Conservation (phyloP, 2,888 invertebrate genomes). For the Drosophila greeni region DNA sequence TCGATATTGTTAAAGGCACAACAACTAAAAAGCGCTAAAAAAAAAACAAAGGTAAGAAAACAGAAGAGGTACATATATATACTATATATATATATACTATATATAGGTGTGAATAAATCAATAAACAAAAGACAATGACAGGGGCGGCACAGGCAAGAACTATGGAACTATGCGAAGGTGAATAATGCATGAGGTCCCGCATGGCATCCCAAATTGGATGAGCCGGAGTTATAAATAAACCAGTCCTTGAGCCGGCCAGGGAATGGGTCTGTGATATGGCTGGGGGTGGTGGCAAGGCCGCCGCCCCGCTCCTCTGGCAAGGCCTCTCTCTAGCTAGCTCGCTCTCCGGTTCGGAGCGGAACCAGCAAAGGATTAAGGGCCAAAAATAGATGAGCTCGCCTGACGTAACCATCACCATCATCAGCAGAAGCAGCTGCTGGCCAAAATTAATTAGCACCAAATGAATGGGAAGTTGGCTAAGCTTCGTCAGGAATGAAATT, state of each 20-base stretch:
- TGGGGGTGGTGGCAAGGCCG: conserved; percentile 13
- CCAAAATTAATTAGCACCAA: conserved; percentile 48
- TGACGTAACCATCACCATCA: conserved; percentile 48
- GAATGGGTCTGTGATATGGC: neutral
- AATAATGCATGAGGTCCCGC: conserved; percentile 31
- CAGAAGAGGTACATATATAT: conserved; percentile 11
- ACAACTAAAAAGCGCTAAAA: conserved; percentile 49
- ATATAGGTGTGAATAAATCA: conserved; percentile 36
- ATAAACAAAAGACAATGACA: conserved; percentile 31
- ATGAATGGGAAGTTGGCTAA: conserved; percentile 41
- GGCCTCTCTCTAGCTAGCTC: conserved; percentile 18
- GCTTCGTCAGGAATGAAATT: conserved; percentile 43
- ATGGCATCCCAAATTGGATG: conserved; percentile 32
- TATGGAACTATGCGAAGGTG: conserved; percentile 29
- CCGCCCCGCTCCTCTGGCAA: conserved; percentile 17
- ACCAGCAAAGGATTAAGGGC: conserved; percentile 33
- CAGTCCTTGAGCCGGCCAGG: conserved; percentile 26
- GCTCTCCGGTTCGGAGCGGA: conserved; percentile 14
- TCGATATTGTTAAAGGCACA: conserved; percentile 57
- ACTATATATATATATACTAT: too few relatives aligned
- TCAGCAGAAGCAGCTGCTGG: conserved; percentile 8
- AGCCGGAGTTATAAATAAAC: conserved; percentile 36
- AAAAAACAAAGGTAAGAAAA: conserved; percentile 29
- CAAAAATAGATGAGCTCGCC: conserved; percentile 40
- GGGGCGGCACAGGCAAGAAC: conserved; percentile 5